Base-by-base conservation (phyloP, 2,888 invertebrate species). In the Drosophila eohydei region DNA sequence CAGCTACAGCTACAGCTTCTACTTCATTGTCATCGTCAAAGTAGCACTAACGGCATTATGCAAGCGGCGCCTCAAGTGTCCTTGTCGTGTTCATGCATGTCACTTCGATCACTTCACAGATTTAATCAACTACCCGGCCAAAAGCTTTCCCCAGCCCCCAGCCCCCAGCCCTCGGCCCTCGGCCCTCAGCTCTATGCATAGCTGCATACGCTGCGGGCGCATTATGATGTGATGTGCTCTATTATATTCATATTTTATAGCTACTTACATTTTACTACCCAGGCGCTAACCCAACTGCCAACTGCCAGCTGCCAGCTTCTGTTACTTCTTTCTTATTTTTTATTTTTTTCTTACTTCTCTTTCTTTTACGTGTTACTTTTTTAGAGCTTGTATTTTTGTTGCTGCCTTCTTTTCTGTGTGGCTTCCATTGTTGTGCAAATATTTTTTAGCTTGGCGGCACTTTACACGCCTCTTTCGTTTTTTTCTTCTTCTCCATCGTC, bases 221-320 rank as follows among this genome's bases (percentile, higher is more conserved):
- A 71, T 82, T 75, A 82, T 82, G 80, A 79, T 81, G 82, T 82
- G 80, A 81, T 82, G 80, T 80, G 71, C 81, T 81, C 83, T 81
- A 83, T 83, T 83, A 83, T 83, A 83, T 83, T 83, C 84, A 83
- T 81, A 83, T 83, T 83, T 83, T 83, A 83, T 83, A 83, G 83
- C 84, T 83, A 84, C 83, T 83, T 83, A 82, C 83, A 72, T 83
- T 82, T 83, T 81, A 81, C 75, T 63, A 65, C 78, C 60, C 65
- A 26, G 63, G 61, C 30, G 44, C 55, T 55, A 55, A 63, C 50
- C 55, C 64, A 51, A 50, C 75, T 50, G 51, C 52, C 69, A 51
- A 43, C 75, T 50, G 55, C 46, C 59, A 71, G 65, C 63, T 64
- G 66, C 59, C 71, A 55, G 55, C 41, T 66, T 72, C 46, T 56